Base-by-base conservation (phyloP, 2,113 vertebrate genomes). In the Pogonocichla stellata region DNA sequence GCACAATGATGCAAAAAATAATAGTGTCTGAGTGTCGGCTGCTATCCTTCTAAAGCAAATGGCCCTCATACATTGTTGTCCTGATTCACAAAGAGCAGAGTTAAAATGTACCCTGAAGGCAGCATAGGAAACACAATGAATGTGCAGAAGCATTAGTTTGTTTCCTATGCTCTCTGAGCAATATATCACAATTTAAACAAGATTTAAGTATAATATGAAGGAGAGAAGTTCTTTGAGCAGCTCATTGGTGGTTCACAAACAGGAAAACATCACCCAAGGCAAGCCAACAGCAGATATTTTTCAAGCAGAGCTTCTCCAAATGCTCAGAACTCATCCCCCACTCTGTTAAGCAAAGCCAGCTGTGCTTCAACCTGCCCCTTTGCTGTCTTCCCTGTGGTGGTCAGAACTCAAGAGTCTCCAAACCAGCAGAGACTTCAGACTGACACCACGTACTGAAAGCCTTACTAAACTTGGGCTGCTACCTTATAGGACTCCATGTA, bases 101-200 rank as follows among this genome's bases (percentile, higher is more conserved):
- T 67, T 70, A 81, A 72, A 92, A 87, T 56, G 19, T 56, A 50
- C 78, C 69, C 84, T 51, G 26, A 89, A 81, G 65, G 40, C 48
- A 58, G 38, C 65, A 70, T 22, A 74, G 38, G 29, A 91, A 74
- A 86, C 53, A 65, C 40, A 67, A 34, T 9, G 42, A 65, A 81
- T 43, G 47, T 61, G 78, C n/a, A 73, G 42, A 62, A 47, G 29
- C 28, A 74, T 0, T 54, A 31, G 23, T 15, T 48, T 80, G 40
- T 65, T 86, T 88, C 38, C 60, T 64, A 16, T 69, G 54, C 54
- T 70, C 19, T 81, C 53, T 60, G 36, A 89, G 70, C 31, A 84
- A 66, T 54, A 25, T 12, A 50, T 62, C 64, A 58, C 19, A 53
- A 91, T 78, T 70, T 81, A 66, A 87, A 74, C 65, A 80, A 42